Base-by-base conservation (phyloP, 2,797 vertebrate genomes). In the Hypotaenidia okinawae region DNA sequence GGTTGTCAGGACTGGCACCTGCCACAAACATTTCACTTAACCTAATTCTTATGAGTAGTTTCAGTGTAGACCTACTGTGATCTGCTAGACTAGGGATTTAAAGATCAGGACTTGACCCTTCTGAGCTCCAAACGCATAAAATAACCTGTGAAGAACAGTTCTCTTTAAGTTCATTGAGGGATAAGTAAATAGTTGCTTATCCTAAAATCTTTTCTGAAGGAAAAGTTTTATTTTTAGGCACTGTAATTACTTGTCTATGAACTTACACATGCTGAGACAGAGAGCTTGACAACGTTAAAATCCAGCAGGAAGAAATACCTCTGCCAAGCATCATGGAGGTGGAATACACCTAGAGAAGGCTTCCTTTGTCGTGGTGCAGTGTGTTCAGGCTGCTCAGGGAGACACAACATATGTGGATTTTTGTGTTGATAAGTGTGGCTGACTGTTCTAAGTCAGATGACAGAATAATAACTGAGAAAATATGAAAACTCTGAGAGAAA, bases 171-270 rank as follows among this genome's bases (percentile, higher is more conserved):
- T 93, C 28, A 41, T 22, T 95, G 87, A 88, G 68, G 74, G 77
- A 74, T 77, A 84, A 58, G 45, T 67, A 96, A 94, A 96, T 84
- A 13, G 86, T 94, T 97, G 63, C 62, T 94, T 93, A 96, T 66
- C 47, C 52, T 75, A 51, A 72, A 37, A 93, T 63, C 13, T 85
- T 87, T 90, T 85, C 61, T 64, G 78, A 87, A 91, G 15, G 25
- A 64, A 93, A 94, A 74, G 39, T 81, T 94, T 84, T 95, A 39
- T 25, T 91, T 97, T 96, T 87, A 89, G 66, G 39, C 55, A 52
- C 77, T 91, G 23, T 87, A 76, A 73, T 93, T 94, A 37, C 23
- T 92, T 57, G 70, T 41, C 39, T 66, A 24, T 11, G 66, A 58
- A 61, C 33, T 94, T 80, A 58, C 3, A 54, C 27, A 68, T 84